Base-by-base conservation (phyloP, 2,888 invertebrate species). In the Lithophane ornitopus region DNA sequence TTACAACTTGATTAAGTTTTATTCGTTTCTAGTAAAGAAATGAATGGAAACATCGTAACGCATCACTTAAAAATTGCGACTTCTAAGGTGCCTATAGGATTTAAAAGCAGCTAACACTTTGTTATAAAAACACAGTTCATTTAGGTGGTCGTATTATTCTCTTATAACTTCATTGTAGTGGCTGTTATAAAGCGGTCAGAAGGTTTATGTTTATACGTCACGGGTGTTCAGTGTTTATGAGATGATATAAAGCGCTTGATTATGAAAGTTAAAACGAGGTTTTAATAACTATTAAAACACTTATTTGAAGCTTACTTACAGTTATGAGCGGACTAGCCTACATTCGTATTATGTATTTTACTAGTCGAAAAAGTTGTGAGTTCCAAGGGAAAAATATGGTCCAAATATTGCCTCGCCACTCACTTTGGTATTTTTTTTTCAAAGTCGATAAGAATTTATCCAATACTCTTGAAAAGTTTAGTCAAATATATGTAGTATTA, bases 1-100 rank as follows among this genome's bases (percentile, higher is more conserved):
- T 76, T 63, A 58, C 44, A 65, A 63, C 22, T 68, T 77, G 14
- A 54, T 82, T 58, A 22, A 54, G 28, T 54, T 76, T 63, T n/a
- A 34, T 62, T 14, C n/a, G 28, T 63, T 67, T 11, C 8, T 59
- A 39, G 49, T 11, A 39, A 22, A 49, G 39, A 54, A 73, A 46
- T 41, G 8, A 16, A 28, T 6, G 9, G 9, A 65, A 7, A 34
- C 44, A 16, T 62, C 22, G 2, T 12, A 46, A 39, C 52, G 52
- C 0, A 28, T 39, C 6, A 14, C 8, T 28, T 7, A 19, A 41
- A 70, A 34, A 71, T 16, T 16, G 4, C 11, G 4, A 63, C n/a
- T 62, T 39, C 59, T 12, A 11, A 59, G 19, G 7, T 22, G 19
- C 34, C 34, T 6, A 34, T 0, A 22, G 49, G 19, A 39, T 39